These are phyloP conservation scores for Lasius platythorax DNA, from an alignment of 2,888 invertebrate genomes.

Conservation along the genomic window DNA sequence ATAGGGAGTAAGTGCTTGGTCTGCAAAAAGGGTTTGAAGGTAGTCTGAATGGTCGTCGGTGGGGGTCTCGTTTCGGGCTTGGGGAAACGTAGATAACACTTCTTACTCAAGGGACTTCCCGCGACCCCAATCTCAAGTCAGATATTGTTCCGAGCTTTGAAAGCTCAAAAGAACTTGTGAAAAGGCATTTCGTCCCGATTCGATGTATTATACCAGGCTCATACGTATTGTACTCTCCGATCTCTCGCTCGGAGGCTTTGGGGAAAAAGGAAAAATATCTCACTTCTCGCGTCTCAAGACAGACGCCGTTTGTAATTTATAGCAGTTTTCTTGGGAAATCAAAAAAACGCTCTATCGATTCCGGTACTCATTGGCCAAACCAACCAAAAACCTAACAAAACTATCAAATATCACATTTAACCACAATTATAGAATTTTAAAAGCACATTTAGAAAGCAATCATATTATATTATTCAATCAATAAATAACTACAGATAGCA, in stretches of 20 bases:
- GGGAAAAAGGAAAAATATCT: constrained; percentile 68
- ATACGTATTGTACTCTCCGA: constrained; percentile 77
- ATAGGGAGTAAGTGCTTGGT: constrained; percentile 77
- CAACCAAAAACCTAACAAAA: background rate
- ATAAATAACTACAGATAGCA: background rate
- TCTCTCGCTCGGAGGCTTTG: constrained; percentile 69
- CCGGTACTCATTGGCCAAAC: background rate
- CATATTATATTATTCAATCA: background rate
- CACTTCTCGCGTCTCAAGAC: constrained; percentile 53
- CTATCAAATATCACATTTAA: background rate
- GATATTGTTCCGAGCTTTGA: constrained; percentile 84
- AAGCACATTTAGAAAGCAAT: background rate
- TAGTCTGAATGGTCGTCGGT: constrained; percentile 68
- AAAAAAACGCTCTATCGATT: constrained; percentile 33
- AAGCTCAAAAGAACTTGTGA: constrained; percentile 83
- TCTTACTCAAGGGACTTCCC: constrained; percentile 81
- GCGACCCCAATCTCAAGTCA: constrained; percentile 83
- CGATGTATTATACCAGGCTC: constrained; percentile 81
- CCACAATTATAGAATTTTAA: background rate
- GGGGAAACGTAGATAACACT: constrained; percentile 82
- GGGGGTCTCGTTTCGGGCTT: constrained; percentile 78
- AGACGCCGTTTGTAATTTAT: constrained; percentile 72
- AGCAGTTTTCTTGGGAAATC: constrained; percentile 50
- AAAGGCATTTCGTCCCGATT: constrained; percentile 81
- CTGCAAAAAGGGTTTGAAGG: constrained; percentile 76